A percentile compares a stretch with the other conserved stretches of the same genome.
Evolutionary conservation across 1,140 invertebrate species (phyloP).

Genomic region (Anagrus nilaparvatae): DNA sequence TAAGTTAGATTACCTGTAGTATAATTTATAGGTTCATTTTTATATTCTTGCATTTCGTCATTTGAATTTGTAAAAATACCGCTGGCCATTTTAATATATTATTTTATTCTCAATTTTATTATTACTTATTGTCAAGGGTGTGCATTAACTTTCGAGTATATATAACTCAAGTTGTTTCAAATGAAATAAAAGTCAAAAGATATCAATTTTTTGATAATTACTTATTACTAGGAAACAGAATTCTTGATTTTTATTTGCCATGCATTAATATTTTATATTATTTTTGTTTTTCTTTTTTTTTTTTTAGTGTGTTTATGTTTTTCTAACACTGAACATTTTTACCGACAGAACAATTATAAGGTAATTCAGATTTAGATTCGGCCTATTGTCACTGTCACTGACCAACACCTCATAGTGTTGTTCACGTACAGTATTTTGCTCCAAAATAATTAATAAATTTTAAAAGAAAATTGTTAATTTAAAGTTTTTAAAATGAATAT

Average conservation of each 20-base stretch:
- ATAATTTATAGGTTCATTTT: conserved; percentile 25
- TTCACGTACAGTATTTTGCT: conserved; percentile 25
- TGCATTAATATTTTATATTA: neutral
- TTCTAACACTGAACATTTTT: neutral
- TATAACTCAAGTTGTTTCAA: neutral
- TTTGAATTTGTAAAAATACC: neutral
- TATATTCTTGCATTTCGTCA: conserved; percentile 17
- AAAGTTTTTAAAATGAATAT: conserved; percentile 3
- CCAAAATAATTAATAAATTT: neutral
- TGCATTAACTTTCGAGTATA: neutral
- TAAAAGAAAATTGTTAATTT: too few relatives aligned
- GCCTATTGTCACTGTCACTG: conserved; percentile 22
- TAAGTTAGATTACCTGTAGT: conserved; percentile 18
- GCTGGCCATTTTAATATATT: neutral
- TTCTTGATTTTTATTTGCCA: neutral
- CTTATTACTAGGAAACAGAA: neutral
- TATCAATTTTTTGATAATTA: neutral
- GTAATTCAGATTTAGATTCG: conserved; percentile 20
- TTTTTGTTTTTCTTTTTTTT: neutral
- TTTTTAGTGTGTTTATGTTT: conserved; percentile 5
- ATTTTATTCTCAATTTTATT: neutral
- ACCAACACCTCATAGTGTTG: conserved; percentile 31
- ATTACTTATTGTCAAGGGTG: neutral
- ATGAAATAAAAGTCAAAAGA: neutral
- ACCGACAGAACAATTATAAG: conserved; percentile 3